phyloP scores from a whole-genome alignment of 2,888 invertebrate species.

The Phytoseiulus persimilis region DNA sequence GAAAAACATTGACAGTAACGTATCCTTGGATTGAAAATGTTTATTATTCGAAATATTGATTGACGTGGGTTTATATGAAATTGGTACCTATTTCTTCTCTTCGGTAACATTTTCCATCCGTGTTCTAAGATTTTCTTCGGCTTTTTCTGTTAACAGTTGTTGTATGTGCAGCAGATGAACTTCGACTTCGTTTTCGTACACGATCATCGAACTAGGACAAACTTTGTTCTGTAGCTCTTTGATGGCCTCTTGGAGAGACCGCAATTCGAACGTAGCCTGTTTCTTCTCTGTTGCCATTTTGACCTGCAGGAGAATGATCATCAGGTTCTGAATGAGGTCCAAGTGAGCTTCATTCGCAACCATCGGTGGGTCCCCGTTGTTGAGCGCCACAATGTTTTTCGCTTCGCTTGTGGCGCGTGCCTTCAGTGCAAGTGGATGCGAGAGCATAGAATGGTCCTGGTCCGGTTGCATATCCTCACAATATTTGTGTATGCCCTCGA shows the following conservation, averaged over 20 bases:
- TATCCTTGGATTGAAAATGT: too few species aligned
- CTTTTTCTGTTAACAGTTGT: constrained; percentile 42
- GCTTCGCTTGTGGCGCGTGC: constrained; percentile 17
- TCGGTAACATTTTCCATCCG: background rate
- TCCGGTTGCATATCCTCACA: constrained; percentile 15
- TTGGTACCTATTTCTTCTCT: constrained; percentile 11
- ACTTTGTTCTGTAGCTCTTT: constrained; percentile 26
- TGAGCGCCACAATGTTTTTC: constrained; percentile 16
- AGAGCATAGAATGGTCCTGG: constrained; percentile 27
- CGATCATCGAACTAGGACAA: constrained; percentile 46
- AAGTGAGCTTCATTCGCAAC: constrained; percentile 26
- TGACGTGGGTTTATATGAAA: too few species aligned
- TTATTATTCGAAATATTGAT: too few species aligned
- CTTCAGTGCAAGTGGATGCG: constrained; percentile 12
- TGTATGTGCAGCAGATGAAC: constrained; percentile 83
- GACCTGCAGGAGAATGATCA: background rate
- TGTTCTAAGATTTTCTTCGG: background rate
- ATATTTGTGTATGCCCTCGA: constrained; percentile 35
- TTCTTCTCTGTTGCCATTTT: constrained; percentile 29
- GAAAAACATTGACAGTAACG: too few species aligned
- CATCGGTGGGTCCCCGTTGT: constrained; percentile 27
- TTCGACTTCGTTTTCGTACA: constrained; percentile 69
- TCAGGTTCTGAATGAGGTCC: constrained; percentile 30
- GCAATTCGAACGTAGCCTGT: constrained; percentile 16
- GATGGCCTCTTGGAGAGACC: constrained; percentile 20